phyloP scores from a whole-genome alignment of 2,888 invertebrate genomes.

The Dasysyrphus albostriatus region DNA sequence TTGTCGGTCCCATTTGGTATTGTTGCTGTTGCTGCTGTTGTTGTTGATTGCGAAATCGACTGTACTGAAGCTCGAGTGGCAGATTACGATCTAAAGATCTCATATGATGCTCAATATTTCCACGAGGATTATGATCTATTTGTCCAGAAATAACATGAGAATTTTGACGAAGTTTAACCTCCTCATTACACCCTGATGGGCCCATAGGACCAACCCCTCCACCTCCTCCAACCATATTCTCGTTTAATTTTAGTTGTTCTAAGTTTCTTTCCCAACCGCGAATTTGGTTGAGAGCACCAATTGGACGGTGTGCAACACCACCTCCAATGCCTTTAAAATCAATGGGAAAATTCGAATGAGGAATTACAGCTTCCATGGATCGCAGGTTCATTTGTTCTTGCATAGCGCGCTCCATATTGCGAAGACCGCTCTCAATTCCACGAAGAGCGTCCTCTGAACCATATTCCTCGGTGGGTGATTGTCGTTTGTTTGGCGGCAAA shows the following conservation, averaged over 20 bases:
- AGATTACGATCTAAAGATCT: slow-evolving; percentile 83
- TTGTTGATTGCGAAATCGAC: slow-evolving; percentile 82
- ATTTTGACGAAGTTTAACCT: slow-evolving; percentile 78
- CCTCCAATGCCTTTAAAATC: slow-evolving; percentile 42
- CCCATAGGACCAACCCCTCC: slow-evolving; percentile 69
- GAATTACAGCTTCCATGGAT: slow-evolving; percentile 80
- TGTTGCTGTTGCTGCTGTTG: slow-evolving; percentile 40
- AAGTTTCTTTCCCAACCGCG: slow-evolving; percentile 81
- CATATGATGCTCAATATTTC: slow-evolving; percentile 84
- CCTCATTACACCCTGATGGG: slow-evolving; percentile 70
- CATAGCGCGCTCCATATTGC: slow-evolving; percentile 84
- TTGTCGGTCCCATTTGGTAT: slow-evolving; percentile 49
- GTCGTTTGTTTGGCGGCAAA: slow-evolving; percentile 34
- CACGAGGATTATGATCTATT: slow-evolving; percentile 77
- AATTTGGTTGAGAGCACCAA: slow-evolving; percentile 50
- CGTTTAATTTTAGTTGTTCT: slow-evolving; percentile 76
- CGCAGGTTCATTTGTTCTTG: slow-evolving; percentile 84
- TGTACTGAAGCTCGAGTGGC: slow-evolving; percentile 83
- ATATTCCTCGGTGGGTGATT: slow-evolving; percentile 83
- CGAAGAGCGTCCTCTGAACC: slow-evolving; percentile 84
- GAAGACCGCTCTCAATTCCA: slow-evolving; percentile 83
- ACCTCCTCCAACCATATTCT: slow-evolving; percentile 20
- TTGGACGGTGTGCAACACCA: slow-evolving; percentile 76
- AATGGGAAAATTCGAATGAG: slow-evolving; percentile 75
- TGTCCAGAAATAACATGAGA: slow-evolving; percentile 64